These are phyloP conservation scores for Caenorhabditis tropicalis DNA, from an alignment of 1,140 invertebrate genomes.

Conservation along the genomic window DNA sequence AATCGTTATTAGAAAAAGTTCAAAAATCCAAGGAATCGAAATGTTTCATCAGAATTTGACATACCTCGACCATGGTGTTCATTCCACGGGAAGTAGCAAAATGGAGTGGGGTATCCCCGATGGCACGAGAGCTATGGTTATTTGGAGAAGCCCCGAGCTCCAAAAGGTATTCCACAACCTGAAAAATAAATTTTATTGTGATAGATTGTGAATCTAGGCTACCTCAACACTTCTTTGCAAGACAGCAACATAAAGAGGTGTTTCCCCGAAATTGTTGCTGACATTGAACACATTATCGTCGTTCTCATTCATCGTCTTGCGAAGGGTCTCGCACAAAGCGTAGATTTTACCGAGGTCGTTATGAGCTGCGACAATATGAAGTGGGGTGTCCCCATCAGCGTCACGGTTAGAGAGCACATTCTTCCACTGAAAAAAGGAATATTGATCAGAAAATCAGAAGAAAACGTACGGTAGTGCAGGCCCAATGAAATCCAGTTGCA, in stretches of 20 bases:
- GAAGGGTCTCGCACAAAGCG: conserved; percentile 70
- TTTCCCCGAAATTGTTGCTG: conserved; percentile 63
- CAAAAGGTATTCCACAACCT: conserved; percentile 68
- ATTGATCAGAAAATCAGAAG: neutral
- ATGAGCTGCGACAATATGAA: conserved; percentile 69
- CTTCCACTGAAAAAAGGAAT: conserved; percentile 54
- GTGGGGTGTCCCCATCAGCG: conserved; percentile 66
- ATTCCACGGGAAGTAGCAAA: conserved; percentile 69
- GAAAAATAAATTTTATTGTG: neutral
- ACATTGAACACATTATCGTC: conserved; percentile 64
- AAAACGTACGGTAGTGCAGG: conserved; percentile 59
- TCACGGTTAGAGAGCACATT: conserved; percentile 67
- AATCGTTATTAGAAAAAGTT: neutral
- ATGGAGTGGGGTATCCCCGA: conserved; percentile 66
- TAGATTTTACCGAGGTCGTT: conserved; percentile 65
- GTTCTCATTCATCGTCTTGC: conserved; percentile 59
- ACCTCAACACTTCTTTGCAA: conserved; percentile 61
- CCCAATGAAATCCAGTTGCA: conserved; percentile 71
- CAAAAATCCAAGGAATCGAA: neutral
- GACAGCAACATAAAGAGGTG: conserved; percentile 70
- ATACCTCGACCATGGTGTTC: conserved; percentile 58
- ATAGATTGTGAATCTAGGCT: neutral
- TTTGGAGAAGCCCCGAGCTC: conserved; percentile 69
- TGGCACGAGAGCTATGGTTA: conserved; percentile 57
- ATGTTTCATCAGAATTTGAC: neutral